Evolutionary conservation across 2,888 invertebrate genomes (phyloP), one percentile per base, ranked within the genome.

Genomic region (Perdita meconis): DNA sequence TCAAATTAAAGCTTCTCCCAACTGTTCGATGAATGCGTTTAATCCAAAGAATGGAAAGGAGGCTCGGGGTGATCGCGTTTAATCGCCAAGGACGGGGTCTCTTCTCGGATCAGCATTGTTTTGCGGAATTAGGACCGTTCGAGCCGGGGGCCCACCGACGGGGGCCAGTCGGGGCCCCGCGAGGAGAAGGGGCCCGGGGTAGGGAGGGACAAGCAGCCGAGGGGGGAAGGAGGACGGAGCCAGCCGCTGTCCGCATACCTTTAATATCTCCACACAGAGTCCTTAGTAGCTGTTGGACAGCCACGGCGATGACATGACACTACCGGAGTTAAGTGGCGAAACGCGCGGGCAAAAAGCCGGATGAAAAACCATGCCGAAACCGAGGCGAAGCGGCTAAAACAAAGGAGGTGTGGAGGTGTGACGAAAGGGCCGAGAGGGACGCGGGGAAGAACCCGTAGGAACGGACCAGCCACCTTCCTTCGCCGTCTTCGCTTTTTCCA

Each of bases 251-350:
- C 81, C 89, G 89, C 89, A 89, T 89, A 88, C 87, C 88, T 87
- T 81, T 86, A 87, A 89, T 88, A 88, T 86, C 85, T 88, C 79
- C 74, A 71, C 82, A 76, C 51, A 66, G 40, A 66, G 59, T 55
- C 81, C 81, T 83, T 85, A 83, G 83, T 85, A 85, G 85, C 82
- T 79, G 87, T 79, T 82, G 84, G 85, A 81, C 82, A 81, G 88
- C 83, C 81, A 85, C 87, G 88, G 88, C 86, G 90, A 90, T 90
- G 90, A 90, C 90, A 90, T 89, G 90, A 90, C 91, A 91, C 90
- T 90, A 89, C 88, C 84, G 89, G 90, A 90, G 91, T 91, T 90
- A 90, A 91, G 91, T 91, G 91, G 90, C 90, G 90, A 91, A 90
- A 90, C 90, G 90, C 89, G 90, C 88, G 90, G 89, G 84, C 87